Conservation (phyloP, 30 jellyfish, hydroid and myxozoan species). For the Sanderia malayensis region DNA sequence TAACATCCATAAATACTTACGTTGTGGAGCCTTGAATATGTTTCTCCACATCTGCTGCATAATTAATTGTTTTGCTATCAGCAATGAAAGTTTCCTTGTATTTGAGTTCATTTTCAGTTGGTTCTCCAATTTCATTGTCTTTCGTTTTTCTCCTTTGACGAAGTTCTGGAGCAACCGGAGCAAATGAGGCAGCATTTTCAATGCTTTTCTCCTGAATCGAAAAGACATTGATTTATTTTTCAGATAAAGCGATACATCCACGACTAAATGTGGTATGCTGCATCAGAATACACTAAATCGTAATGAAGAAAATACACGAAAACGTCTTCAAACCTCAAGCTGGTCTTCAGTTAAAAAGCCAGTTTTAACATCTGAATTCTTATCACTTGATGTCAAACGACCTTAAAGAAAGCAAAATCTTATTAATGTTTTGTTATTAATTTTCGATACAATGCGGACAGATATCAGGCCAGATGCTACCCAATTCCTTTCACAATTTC, state of each 20-base stretch:
- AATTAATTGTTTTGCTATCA: slow-evolving; percentile 8
- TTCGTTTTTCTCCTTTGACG: slow-evolving; percentile 19
- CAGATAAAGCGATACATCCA: no score
- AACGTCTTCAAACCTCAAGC: no score
- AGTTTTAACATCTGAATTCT: neutral
- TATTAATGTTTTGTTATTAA: no score
- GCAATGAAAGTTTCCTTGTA: slow-evolving; percentile 1
- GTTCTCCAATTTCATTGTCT: neutral
- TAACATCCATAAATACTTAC: neutral
- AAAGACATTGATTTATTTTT: no score
- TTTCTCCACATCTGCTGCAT: slow-evolving; percentile 13
- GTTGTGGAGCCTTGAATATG: neutral
- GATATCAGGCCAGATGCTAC: no score
- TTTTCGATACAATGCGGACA: no score
- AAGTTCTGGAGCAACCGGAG: slow-evolving; percentile 27
- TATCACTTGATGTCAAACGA: neutral
- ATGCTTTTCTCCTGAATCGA: neutral
- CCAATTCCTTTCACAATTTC: no score
- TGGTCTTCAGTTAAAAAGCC: neutral
- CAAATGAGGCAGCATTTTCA: slow-evolving; percentile 21
- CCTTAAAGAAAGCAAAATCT: neutral
- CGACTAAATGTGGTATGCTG: no score
- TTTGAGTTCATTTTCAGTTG: slow-evolving; percentile 10
- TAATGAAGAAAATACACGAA: no score
- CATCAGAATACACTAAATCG: no score